Evolutionary conservation across 2,888 invertebrate species (phyloP).

Genomic region (Strigamia transsilvanica): DNA sequence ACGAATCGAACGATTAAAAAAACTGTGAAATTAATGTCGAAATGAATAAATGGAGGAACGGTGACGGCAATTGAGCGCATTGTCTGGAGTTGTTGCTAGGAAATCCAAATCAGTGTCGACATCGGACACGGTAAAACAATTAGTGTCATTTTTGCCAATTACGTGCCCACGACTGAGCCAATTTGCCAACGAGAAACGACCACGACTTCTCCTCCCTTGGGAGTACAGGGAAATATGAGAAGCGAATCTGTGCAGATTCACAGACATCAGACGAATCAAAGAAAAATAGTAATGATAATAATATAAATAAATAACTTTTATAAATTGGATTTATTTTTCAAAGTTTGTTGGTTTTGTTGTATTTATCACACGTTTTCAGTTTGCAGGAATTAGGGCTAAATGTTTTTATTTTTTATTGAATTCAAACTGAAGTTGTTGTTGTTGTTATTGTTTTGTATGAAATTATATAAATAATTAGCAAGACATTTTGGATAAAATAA

Average conservation of each 20-base stretch:
- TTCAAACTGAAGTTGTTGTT: too few relatives aligned
- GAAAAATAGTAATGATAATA: too few relatives aligned
- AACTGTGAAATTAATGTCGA: too few relatives aligned
- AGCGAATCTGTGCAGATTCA: neutral
- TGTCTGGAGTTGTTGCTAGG: conserved; percentile 4
- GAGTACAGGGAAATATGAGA: conserved; percentile 1
- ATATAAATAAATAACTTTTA: conserved; percentile 30
- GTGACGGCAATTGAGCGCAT: neutral
- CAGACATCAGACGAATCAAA: neutral
- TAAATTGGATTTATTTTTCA: conserved; percentile 38
- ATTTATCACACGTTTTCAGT: neutral
- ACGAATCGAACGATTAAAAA: too few relatives aligned
- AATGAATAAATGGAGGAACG: neutral
- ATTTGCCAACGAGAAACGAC: conserved; percentile 34
- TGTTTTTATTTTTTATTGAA: too few relatives aligned
- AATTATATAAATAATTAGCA: too few relatives aligned
- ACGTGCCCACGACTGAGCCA: conserved; percentile 27
- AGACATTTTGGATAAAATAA: too few relatives aligned
- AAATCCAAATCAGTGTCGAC: conserved; percentile 38
- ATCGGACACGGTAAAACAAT: conserved; percentile 38
- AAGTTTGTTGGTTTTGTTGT: too few relatives aligned
- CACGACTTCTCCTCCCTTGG: conserved; percentile 9
- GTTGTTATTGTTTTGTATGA: too few relatives aligned
- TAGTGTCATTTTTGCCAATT: conserved; percentile 32
- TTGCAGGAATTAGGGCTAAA: neutral